Conservation (phyloP, 2,113 vertebrate species). For the Podilymbus podiceps region DNA sequence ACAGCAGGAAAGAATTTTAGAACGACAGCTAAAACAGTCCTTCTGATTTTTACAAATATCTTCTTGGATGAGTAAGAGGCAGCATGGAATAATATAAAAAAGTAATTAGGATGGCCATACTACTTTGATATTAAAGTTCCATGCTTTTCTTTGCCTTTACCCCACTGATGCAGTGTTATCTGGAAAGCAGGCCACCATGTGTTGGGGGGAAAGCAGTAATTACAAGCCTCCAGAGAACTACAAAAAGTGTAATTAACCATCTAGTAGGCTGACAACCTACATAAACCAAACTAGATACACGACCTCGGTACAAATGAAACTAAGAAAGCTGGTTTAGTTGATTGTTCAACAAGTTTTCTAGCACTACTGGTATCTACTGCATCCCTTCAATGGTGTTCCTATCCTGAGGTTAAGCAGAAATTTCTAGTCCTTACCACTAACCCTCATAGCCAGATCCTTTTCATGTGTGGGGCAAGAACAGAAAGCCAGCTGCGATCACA, state of each 20-base stretch:
- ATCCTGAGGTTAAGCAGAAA: neutral
- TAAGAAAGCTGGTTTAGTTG: neutral
- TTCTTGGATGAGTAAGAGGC: neutral
- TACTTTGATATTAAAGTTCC: neutral
- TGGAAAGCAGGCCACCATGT: accelerated
- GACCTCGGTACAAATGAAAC: neutral
- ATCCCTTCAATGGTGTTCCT: neutral
- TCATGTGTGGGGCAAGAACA: neutral
- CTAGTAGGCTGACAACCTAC: neutral
- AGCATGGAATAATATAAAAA: neutral
- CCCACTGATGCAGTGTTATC: neutral
- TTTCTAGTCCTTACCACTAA: neutral
- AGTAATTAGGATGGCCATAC: neutral
- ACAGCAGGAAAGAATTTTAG: neutral
- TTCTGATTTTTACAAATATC: neutral
- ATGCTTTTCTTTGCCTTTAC: neutral
- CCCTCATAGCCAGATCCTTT: neutral
- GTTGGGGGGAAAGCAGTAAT: neutral
- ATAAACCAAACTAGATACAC: neutral
- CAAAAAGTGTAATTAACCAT: neutral
- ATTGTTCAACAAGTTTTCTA: neutral
- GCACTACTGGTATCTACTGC: neutral
- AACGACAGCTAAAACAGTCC: neutral
- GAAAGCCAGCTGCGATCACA: neutral
- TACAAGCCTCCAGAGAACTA: neutral